phyloP scores from a whole-genome alignment of 37 sponge, comb jelly and placozoan species.

The Bolinopsis microptera region DNA sequence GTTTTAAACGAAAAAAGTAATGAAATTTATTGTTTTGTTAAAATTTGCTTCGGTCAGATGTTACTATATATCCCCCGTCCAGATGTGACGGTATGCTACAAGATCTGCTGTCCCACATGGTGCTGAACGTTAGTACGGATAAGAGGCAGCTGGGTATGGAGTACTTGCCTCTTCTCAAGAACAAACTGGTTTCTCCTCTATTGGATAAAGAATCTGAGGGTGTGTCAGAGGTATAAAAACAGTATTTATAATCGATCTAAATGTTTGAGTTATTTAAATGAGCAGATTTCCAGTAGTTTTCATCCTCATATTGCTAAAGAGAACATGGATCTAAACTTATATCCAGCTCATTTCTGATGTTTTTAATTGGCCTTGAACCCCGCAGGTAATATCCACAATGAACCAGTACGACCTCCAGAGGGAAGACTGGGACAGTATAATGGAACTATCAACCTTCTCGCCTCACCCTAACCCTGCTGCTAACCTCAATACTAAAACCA shows the following conservation, averaged over 20 bases:
- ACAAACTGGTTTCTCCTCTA: constrained; percentile 72
- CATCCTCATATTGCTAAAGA: too few species aligned
- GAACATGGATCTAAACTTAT: too few species aligned
- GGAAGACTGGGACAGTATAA: constrained; percentile 88
- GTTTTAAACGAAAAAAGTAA: too few species aligned
- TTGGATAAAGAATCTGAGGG: constrained; percentile 65
- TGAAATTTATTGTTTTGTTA: too few species aligned
- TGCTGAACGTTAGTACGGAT: constrained; percentile 27
- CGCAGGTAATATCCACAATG: neutral
- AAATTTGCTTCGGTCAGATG: too few species aligned
- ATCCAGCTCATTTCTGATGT: too few species aligned
- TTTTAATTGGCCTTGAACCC: too few species aligned
- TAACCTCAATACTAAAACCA: constrained; percentile 6
- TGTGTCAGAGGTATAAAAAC: neutral
- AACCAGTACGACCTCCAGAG: constrained; percentile 75
- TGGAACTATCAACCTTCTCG: constrained; percentile 75
- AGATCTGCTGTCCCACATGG: constrained; percentile 31
- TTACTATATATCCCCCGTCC: too few species aligned
- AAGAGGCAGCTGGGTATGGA: constrained; percentile 82
- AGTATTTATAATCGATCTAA: too few species aligned
- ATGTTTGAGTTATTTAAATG: neutral
- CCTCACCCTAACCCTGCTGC: constrained; percentile 67
- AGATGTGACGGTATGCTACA: constrained; percentile 13
- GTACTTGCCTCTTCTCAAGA: constrained; percentile 72
- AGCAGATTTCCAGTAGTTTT: neutral